These are phyloP conservation scores for Sander vitreus DNA, from an alignment of 2,113 vertebrate genomes.

Conservation along the genomic window DNA sequence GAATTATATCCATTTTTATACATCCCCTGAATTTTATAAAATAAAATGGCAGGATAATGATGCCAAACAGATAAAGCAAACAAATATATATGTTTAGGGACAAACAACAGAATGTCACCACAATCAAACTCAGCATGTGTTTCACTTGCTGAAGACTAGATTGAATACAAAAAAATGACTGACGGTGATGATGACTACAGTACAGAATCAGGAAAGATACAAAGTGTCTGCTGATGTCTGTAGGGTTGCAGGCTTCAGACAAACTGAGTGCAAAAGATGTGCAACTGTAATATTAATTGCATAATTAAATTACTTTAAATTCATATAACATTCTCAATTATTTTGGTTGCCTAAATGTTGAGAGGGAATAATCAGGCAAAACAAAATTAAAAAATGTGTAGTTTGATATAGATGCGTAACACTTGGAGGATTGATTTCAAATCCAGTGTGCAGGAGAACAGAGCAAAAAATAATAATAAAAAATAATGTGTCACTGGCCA, in stretches of 20 bases:
- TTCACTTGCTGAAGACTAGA: background rate
- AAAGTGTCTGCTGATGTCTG: background rate
- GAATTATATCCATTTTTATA: background rate
- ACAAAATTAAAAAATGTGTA: background rate
- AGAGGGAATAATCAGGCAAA: background rate
- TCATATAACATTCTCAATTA: no score
- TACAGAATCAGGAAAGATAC: background rate
- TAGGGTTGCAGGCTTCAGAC: background rate
- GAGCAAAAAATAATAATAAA: rapidly evolving
- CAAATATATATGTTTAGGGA: background rate
- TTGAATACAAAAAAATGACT: background rate
- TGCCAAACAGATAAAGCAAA: background rate
- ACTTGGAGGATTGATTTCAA: background rate
- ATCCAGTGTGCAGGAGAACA: background rate
- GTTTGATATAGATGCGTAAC: background rate
- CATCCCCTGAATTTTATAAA: background rate
- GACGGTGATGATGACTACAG: no score
- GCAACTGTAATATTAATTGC: background rate
- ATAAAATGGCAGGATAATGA: background rate
- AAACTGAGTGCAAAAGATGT: background rate
- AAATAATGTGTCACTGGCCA: background rate
- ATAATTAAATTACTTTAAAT: background rate
- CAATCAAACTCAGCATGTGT: background rate
- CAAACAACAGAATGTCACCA: background rate
- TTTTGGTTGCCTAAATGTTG: background rate